Evolutionary conservation across 2,113 vertebrate genomes (phyloP).

Genomic region (Circaetus gallicus): DNA sequence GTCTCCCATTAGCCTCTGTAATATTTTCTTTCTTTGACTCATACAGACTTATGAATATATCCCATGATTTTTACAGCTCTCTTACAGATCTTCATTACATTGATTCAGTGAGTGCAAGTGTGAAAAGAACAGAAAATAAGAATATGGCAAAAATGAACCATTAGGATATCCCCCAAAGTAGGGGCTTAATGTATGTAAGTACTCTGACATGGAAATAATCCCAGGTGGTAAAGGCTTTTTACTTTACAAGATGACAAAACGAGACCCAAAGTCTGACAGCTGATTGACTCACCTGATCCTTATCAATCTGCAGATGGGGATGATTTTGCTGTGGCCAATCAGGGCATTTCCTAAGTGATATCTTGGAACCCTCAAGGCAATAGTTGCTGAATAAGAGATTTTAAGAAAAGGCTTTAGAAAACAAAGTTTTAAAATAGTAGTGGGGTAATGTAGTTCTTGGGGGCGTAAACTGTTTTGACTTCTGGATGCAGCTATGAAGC

Average conservation of each 20-base stretch:
- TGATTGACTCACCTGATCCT: not conserved
- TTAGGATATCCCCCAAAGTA: not conserved
- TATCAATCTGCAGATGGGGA: not conserved
- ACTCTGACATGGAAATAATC: not conserved
- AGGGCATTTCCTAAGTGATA: not conserved
- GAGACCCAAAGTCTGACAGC: not conserved
- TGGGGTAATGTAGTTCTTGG: not conserved
- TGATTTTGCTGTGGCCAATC: not conserved
- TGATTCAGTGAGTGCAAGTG: not conserved
- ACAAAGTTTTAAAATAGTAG: not conserved
- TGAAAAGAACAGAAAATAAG: not conserved
- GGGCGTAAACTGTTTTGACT: not conserved
- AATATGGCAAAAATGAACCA: not conserved
- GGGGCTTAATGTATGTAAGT: not conserved
- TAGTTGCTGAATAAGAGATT: accelerated
- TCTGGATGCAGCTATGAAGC: not conserved
- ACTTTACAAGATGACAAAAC: not conserved
- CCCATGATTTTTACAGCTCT: not conserved
- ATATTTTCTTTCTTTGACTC: not conserved
- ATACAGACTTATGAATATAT: not conserved
- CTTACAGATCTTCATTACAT: not conserved
- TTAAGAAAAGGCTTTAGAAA: not conserved
- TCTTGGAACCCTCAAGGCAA: not conserved
- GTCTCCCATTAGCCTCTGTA: not conserved
- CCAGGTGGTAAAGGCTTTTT: not conserved